Evolutionary conservation across 2,888 invertebrate species (phyloP), one percentile per base, ranked within the genome.

Genomic region (Nemurella pictetii): DNA sequence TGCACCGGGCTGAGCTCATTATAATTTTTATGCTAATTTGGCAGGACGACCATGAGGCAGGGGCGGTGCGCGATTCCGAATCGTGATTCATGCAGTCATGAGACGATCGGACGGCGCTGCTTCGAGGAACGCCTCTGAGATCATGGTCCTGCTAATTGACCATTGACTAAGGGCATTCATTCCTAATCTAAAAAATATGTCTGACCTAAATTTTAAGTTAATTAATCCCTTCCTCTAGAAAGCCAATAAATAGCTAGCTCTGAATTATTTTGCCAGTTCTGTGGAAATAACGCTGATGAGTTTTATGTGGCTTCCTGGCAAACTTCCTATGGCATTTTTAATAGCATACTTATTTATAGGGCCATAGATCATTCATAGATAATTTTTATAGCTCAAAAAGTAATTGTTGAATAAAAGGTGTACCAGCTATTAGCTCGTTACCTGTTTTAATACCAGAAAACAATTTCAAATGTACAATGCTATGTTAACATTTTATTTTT

Each of bases 1-100:
- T 88, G 89, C 87, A 89, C 89, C 87, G 75, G 87, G 80, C n/a
- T 55, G 55, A 12, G 55, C 55, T 55, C 55, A 55, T 55, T 55
- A 55, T 55, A 55, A 55, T 55, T 55, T 55, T 55, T 20, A 55
- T 55, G 55, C 55, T 12, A 55, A 55, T 55, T 55, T 55, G 55
- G 55, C 55, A 55, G 15, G 20, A 12, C 55, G 55, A 55, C 55
- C 55, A 55, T 55, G 55, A 55, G 55, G 55, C 20, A 55, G 55
- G 55, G 55, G 55, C 55, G 55, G 55, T 55, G 20, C 55, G 55
- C 55, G 55, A 55, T 55, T 55, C 55, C 55, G 55, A 55, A 55
- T 55, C 55, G 55, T 55, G 55, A 55, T 55, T 55, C 55, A 55
- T 55, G 15, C 55, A 55, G 20, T 12, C 12, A 55, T 55, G 55